Base-by-base conservation (phyloP, 2,113 vertebrate genomes). In the Platichthys flesus region DNA sequence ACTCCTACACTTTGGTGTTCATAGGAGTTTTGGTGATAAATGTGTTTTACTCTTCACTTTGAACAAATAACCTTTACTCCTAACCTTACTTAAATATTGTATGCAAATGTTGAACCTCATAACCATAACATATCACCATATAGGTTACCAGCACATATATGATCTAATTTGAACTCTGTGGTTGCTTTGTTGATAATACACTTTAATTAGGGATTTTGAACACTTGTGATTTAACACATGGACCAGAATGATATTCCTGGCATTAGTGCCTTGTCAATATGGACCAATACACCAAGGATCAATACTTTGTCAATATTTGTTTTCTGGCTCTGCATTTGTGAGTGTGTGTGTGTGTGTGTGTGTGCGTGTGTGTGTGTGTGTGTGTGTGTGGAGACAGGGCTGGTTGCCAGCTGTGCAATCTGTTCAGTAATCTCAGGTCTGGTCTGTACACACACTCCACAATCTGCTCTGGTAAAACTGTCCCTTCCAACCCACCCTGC, bases 341-440 rank as follows among this genome's bases (percentile, higher is more conserved):
- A 62, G 78, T 74, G 77, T 78, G 60, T 58, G 76, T 59, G 78
- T 63, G 47, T 67, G 75, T 74, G 72, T 71, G 47, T 59, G 77
- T 71, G 61, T 69, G 78, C 67, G 74, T 72, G 72, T 81, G 13
- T 68, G 65, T 75, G 62, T 65, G 31, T 69, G 82, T 77, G 76
- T 81, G 24, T 88, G 77, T 87, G 81, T 89, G 83, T 76, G 54
- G 59, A 71, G 31, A 85, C 57, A 87, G 82, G 91, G 91, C 91
- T 88, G 85, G 82, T 75, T 92, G 89, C 91, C 90, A 92, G 87
- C 90, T 93, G 88, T 90, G 87, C 89, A 91, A 91, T 91, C 91
- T 93, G 91, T 87, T 91, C 90, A 86, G 85, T 90, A 90, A 93
- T 93, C 89, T 92, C 86, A 88, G 87, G 89, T 91, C 89, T 90